Evolutionary conservation across 2,113 vertebrate species (phyloP).

Genomic region (Peromyscus maniculatus): DNA sequence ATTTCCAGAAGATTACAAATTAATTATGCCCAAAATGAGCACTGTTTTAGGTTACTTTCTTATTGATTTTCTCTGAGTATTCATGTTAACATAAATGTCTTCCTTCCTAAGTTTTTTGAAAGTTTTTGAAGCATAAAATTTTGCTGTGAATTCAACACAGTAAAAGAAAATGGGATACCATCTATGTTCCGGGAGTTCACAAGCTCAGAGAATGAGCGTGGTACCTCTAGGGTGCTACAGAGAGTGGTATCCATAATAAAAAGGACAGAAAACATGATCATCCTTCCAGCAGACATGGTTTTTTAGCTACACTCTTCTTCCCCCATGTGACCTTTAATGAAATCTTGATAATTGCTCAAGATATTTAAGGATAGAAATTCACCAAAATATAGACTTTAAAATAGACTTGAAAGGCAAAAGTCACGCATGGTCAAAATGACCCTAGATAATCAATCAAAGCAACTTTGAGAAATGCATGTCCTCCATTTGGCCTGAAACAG

Average conservation of each 20-base stretch:
- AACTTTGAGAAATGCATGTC: not conserved
- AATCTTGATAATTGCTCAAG: not conserved
- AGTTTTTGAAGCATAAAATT: not conserved
- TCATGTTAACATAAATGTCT: not conserved
- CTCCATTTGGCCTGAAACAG: not conserved
- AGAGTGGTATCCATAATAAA: not conserved
- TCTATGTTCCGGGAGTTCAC: not conserved
- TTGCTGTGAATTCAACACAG: not conserved
- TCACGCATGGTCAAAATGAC: not conserved
- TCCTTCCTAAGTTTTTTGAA: not conserved
- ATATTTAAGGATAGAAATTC: not conserved
- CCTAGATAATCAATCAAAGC: not conserved
- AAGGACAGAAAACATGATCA: not conserved
- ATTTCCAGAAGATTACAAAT: not conserved
- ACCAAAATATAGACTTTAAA: not conserved
- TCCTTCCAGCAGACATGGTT: not conserved
- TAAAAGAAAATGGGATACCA: not conserved
- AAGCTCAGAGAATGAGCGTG: not conserved
- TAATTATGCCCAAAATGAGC: not conserved
- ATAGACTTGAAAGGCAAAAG: not conserved
- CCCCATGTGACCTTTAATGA: not conserved
- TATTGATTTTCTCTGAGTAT: conserved; percentile 2
- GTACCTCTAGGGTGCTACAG: not conserved
- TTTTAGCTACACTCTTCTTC: not conserved
- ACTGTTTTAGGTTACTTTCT: not conserved